These are phyloP conservation scores for Ectemnius cavifrons DNA, from an alignment of 2,888 invertebrate species.

Conservation along the genomic window DNA sequence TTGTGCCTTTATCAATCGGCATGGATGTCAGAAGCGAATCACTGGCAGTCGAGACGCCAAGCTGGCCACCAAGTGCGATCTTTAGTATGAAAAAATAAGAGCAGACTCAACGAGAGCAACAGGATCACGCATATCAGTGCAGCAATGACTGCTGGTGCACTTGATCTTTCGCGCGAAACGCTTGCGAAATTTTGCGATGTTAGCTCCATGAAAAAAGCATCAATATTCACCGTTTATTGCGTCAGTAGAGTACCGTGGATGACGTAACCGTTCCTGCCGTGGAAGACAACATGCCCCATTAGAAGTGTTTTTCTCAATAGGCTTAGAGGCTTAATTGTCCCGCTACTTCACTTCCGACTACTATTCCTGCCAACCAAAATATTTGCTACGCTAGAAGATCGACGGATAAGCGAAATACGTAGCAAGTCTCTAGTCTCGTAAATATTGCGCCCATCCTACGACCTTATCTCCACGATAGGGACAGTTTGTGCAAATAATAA, in stretches of 20 bases:
- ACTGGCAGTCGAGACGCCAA: no score
- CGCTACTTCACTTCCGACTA: constrained; percentile 16
- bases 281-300: constrained; percentile 26
- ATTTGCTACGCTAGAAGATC: constrained; percentile 4
- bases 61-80: no score
- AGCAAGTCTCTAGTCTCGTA: not conserved
- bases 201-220: constrained; percentile 7
- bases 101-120: no score
- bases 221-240: not conserved
- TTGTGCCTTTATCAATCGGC: no score
- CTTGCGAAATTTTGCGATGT: not conserved
- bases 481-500: not conserved
- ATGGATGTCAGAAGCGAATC: no score
- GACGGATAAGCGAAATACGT: not conserved
- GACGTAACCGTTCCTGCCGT: constrained; percentile 21
- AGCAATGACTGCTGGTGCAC: not conserved
- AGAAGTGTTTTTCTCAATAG: constrained; percentile 33
- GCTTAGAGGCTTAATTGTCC: constrained; percentile 14
- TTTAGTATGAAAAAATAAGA: no score
- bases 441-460: constrained; percentile 5
- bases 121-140: no score
- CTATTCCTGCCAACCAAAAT: constrained; percentile 22
- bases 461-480: constrained; percentile 2
- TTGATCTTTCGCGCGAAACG: not conserved
- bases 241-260: constrained; percentile 17